Conservation (phyloP, 1,140 invertebrate species). For the Psilanteris sp. region DNA sequence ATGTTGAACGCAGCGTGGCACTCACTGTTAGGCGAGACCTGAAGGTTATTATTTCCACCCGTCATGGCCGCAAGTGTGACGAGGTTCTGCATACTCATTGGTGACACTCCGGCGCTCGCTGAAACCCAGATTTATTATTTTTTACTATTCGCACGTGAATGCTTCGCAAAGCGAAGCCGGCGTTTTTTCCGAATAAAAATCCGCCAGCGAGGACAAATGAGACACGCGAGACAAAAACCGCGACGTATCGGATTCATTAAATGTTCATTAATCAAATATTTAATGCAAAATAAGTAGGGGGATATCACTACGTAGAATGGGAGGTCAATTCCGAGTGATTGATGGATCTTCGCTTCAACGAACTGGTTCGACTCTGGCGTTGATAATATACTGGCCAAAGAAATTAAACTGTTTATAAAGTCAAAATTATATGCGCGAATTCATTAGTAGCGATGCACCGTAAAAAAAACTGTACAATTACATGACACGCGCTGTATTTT, state of each 20-base stretch:
- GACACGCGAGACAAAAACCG: conserved; percentile 48
- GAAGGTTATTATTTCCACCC: conserved; percentile 81
- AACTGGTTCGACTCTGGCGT: not conserved
- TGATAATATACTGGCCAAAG: not conserved
- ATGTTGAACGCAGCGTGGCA: conserved; percentile 61
- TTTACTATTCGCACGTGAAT: conserved; percentile 50
- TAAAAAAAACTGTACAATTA: too few relatives aligned
- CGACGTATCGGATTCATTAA: conserved; percentile 47
- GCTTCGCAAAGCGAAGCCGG: conserved; percentile 20
- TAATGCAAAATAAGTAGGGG: conserved; percentile 34
- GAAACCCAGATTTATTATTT: conserved; percentile 66
- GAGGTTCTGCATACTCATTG: conserved; percentile 93
- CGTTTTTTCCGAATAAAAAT: conserved; percentile 36
- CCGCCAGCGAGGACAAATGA: conserved; percentile 38
- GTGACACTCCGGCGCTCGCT: conserved; percentile 83
- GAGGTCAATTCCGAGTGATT: conserved; percentile 18
- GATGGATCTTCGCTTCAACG: conserved; percentile 8
- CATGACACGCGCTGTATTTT: too few relatives aligned
- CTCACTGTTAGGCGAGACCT: conserved; percentile 82
- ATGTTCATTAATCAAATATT: conserved; percentile 56
- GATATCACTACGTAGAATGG: conserved; percentile 13
- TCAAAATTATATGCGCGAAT: too few relatives aligned
- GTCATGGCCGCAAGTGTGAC: conserved; percentile 93
- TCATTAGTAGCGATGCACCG: too few relatives aligned
- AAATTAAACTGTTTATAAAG: too few relatives aligned